Evolutionary conservation across 2,888 invertebrate species (phyloP).

Genomic region (Gandaritis pyraliata): DNA sequence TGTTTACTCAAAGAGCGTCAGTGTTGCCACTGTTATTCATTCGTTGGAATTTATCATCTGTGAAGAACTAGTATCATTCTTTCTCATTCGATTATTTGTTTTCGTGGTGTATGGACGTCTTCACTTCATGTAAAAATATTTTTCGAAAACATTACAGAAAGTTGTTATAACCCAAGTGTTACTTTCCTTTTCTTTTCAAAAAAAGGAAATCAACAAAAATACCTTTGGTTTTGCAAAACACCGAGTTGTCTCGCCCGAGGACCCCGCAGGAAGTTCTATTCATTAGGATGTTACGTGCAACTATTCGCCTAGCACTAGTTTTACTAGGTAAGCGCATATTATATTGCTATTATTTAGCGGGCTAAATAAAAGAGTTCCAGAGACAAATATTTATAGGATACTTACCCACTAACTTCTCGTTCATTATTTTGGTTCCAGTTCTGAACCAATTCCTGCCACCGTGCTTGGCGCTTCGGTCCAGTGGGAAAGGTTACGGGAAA

Average conservation of each 20-base stretch:
- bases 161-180: constrained; percentile 3
- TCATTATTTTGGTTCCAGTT: constrained; percentile 55
- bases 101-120: constrained; percentile 11
- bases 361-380: too few relatives aligned
- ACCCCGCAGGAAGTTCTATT: constrained; percentile 52
- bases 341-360: too few relatives aligned
- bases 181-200: neutral
- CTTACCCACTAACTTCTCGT: neutral
- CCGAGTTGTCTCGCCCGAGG: constrained; percentile 37
- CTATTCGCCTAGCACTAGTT: constrained; percentile 58
- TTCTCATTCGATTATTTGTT: constrained; percentile 17
- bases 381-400: neutral
- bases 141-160: neutral
- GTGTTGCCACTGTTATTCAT: too few relatives aligned
- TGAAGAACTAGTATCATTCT: neutral
- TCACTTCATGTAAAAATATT: neutral
- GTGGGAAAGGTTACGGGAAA: constrained; percentile 43
- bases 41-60: too few relatives aligned
- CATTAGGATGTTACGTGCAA: constrained; percentile 60
- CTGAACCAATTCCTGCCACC: constrained; percentile 54
- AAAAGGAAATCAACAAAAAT: constrained; percentile 1
- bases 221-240: constrained; percentile 9
- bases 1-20: too few relatives aligned
- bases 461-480: constrained; percentile 52
- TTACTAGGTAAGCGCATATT: constrained; percentile 60